These are phyloP conservation scores for Dinoponera quadriceps DNA, from an alignment of 1,140 invertebrate genomes.

Conservation along the genomic window DNA sequence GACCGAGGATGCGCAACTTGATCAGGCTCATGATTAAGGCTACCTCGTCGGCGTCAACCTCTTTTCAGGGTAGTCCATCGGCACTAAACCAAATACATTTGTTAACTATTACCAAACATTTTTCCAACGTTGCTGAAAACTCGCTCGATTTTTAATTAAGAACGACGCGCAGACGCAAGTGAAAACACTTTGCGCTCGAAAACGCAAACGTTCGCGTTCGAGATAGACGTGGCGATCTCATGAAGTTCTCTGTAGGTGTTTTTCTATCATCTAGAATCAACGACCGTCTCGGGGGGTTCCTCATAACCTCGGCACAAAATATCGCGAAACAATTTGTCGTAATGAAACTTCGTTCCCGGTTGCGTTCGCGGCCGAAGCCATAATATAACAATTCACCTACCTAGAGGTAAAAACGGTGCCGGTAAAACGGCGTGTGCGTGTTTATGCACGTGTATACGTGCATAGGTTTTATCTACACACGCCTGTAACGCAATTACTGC, in stretches of 20 bases:
- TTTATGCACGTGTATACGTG: too few species aligned
- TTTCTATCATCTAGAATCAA: constrained; percentile 15
- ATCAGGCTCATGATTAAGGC: too few species aligned
- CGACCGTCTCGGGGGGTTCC: background rate
- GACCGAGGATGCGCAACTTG: too few species aligned
- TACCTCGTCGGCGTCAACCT: too few species aligned
- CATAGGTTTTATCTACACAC: background rate
- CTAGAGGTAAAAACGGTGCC: too few species aligned
- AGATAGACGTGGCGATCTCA: too few species aligned
- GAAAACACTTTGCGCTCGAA: background rate
- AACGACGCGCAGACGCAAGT: background rate
- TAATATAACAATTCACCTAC: constrained; percentile 12
- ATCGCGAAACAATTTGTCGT: constrained; percentile 6
- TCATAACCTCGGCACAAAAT: background rate
- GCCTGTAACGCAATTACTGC: background rate
- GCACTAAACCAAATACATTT: too few species aligned
- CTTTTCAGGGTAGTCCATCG: too few species aligned
- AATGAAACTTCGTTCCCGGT: background rate
- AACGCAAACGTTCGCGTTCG: background rate
- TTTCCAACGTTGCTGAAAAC: background rate
- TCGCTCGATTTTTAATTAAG: background rate
- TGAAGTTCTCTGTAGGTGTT: background rate
- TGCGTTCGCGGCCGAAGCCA: background rate
- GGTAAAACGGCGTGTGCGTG: background rate
- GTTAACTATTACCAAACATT: too few species aligned